phyloP scores from a whole-genome alignment of 1,140 invertebrate species.

The Eupristina koningsbergeri region DNA sequence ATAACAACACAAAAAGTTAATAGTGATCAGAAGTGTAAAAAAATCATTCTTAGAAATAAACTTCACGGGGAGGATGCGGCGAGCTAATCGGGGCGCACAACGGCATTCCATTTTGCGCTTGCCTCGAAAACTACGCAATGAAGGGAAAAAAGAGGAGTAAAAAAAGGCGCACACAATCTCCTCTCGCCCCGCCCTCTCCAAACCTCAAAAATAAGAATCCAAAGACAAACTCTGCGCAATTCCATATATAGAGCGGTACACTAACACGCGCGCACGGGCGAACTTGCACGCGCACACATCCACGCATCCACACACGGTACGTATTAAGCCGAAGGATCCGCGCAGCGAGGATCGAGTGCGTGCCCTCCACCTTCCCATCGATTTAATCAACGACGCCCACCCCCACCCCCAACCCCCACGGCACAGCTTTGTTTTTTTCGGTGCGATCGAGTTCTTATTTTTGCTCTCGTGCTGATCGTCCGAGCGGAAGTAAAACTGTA shows the following conservation, averaged over 20 bases:
- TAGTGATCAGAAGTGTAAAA: not conserved
- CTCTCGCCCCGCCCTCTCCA: not conserved
- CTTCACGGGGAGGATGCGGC: not conserved
- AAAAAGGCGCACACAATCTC: slow-evolving; percentile 8
- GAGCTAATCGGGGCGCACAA: slow-evolving; percentile 22
- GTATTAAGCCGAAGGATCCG: not conserved
- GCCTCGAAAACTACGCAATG: not conserved
- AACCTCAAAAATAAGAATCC: slow-evolving; percentile 30
- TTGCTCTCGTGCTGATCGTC: slow-evolving; percentile 1
- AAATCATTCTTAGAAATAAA: not conserved
- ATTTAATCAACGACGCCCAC: slow-evolving; percentile 39
- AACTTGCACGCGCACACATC: too few species aligned
- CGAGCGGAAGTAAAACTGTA: slow-evolving; percentile 43
- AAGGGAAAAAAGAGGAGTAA: not conserved
- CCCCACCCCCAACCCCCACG: too few species aligned
- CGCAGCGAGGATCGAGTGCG: not conserved
- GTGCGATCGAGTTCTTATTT: slow-evolving; percentile 35
- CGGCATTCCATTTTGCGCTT: not conserved
- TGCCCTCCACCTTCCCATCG: not conserved
- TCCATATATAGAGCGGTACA: not conserved
- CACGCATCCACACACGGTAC: too few species aligned
- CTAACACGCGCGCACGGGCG: too few species aligned
- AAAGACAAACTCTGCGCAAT: slow-evolving; percentile 36
- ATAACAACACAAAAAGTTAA: not conserved
- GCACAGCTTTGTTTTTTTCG: slow-evolving; percentile 27